These are phyloP conservation scores for Iselma pallidipennis DNA, from an alignment of 2,888 invertebrate species.

Conservation along the genomic window DNA sequence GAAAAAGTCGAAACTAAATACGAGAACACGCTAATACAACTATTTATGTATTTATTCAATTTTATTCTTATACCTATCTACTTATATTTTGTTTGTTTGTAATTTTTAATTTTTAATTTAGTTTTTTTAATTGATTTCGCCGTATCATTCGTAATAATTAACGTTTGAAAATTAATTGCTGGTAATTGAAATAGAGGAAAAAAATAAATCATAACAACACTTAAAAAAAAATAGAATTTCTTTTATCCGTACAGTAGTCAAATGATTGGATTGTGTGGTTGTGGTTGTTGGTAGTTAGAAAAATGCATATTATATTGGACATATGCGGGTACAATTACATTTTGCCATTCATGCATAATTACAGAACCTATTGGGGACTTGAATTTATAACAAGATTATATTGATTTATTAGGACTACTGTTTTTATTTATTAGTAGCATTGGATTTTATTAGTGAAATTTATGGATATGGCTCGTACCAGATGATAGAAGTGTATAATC, in stretches of 20 bases:
- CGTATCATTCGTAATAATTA: not conserved
- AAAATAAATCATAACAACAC: not conserved
- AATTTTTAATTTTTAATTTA: not conserved
- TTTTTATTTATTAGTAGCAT: not conserved
- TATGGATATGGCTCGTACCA: not conserved
- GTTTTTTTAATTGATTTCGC: not conserved
- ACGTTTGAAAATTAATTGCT: not conserved
- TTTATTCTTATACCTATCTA: no score
- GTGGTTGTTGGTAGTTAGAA: no score
- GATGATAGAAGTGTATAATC: not conserved
- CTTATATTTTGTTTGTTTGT: no score
- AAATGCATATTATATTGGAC: not conserved
- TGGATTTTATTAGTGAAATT: not conserved
- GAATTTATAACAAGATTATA: slow-evolving; percentile 1
- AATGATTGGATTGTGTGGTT: not conserved
- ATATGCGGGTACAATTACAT: slow-evolving; percentile 36
- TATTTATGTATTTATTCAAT: not conserved
- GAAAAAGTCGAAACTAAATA: no score
- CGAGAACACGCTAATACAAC: no score
- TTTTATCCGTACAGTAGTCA: slow-evolving; percentile 1
- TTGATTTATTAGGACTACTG: slow-evolving; percentile 3
- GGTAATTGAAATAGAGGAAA: not conserved
- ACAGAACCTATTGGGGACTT: not conserved
- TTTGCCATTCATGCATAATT: slow-evolving; percentile 28
- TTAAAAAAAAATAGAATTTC: not conserved